A percentile compares a stretch with the other conserved stretches of the same genome.
Evolutionary conservation across 2,888 invertebrate genomes (phyloP).

Genomic region (Mylabris sibirica): DNA sequence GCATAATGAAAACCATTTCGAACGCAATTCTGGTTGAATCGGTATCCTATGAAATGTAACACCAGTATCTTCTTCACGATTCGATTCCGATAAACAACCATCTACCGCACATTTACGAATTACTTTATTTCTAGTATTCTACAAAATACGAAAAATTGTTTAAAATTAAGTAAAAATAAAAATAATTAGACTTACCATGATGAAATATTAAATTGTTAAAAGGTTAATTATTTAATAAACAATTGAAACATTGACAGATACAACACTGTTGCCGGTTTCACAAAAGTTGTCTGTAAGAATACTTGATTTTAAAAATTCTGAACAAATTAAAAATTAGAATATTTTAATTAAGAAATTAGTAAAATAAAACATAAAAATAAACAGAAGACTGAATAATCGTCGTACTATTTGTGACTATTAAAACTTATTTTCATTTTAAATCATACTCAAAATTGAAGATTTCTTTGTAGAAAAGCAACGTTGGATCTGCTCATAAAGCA

Average conservation of each 20-base stretch:
- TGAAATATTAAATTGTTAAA: background rate
- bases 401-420: no score
- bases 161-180: background rate
- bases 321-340: no score
- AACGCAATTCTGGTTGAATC: constrained; percentile 67
- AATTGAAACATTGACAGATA: background rate
- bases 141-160: background rate
- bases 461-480: no score
- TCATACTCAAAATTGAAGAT: no score
- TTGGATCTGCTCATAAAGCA: no score
- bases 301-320: no score
- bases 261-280: background rate
- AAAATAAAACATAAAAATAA: no score
- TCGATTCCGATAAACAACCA: constrained; percentile 70
- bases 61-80: constrained; percentile 70
- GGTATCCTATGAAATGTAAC: constrained; percentile 81
- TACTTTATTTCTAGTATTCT: constrained; percentile 57
- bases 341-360: no score
- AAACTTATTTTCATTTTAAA: no score
- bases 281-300: no score
- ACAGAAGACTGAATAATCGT: no score
- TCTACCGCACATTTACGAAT: constrained; percentile 71
- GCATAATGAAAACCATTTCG: constrained; percentile 73
- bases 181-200: background rate
- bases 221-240: constrained; percentile 1